A percentile compares a stretch with the other conserved stretches of the same genome.
Conservation (phyloP, 2,113 vertebrate genomes). For the Protobothrops flavoviridis region DNA sequence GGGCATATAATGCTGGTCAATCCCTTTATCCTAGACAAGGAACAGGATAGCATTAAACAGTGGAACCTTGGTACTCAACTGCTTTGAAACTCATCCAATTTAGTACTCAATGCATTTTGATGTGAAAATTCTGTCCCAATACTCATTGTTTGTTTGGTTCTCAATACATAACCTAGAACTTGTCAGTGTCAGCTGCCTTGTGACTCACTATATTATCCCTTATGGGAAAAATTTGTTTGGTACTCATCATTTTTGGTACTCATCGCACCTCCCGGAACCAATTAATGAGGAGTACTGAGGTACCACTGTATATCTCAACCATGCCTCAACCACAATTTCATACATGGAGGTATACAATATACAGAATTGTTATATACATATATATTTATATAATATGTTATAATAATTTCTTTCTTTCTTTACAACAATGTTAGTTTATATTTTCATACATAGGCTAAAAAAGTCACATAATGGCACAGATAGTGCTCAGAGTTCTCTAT, state of each 20-base stretch:
- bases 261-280: neutral
- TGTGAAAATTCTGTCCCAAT: neutral
- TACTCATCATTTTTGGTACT: neutral
- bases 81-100: neutral
- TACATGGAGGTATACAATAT: slow-evolving; percentile 72
- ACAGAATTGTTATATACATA: slow-evolving; percentile 77
- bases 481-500: slow-evolving; percentile 53
- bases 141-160: neutral
- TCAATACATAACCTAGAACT: neutral
- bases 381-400: slow-evolving; percentile 76
- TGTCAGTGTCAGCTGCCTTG: neutral
- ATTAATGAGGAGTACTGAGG: neutral
- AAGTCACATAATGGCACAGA: slow-evolving; percentile 67
- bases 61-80: neutral
- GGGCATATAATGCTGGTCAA: neutral
- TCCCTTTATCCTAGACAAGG: neutral
- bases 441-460: slow-evolving; percentile 76
- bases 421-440: slow-evolving; percentile 73
- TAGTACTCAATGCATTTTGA: neutral
- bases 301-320: slow-evolving; percentile 8
- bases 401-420: slow-evolving; percentile 76
- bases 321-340: slow-evolving; percentile 70
- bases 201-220: neutral
- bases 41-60: slow-evolving; percentile 38
- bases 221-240: neutral